Evolutionary conservation across 2,797 vertebrate genomes (phyloP), one percentile per base, ranked within the genome.

Genomic region (Poecilia picta): DNA sequence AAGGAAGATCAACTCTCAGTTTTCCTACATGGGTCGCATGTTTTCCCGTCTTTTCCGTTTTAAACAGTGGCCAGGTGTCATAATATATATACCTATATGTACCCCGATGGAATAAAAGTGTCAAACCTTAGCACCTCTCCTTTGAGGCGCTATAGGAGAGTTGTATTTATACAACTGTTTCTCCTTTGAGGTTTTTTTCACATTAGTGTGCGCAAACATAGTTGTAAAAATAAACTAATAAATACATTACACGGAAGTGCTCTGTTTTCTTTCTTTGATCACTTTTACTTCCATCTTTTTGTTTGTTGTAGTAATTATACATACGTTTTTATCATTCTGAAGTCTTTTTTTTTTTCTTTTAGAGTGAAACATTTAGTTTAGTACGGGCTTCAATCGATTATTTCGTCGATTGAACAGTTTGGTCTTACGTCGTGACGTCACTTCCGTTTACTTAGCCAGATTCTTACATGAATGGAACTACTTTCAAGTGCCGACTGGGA

Each of bases 401-500:
- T 36, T 23, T 72, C 25, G 46, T 47, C 1, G 62, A 16, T 81
- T 1, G 77, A 89, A 0, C 85, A 28, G 4, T 85, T 76, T 47
- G 0, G 81, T 16, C 85, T 79, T 2, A 1, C 8, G 5, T 10
- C 2, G 0, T 64, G 5, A 71, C 89, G 82, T 74, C 45, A 79
- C 74, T 15, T 81, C 87, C 72, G 59, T 4, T 74, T 11, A 20
- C 33, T 25, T 6, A 16, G 16, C 0, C 68, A 1, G 74, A 86
- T 39, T 43, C 5, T 0, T 47, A 73, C 25, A 0, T 2, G 1
- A 41, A 1, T 8, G 11, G 77, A 77, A 49, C 0, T 5, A 4
- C 51, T 2, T 4, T 33, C 11, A 46, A 1, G 6, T 31, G 0
- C 12, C 1, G 6, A 1, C 0, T 1, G 7, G 2, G 1, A 2